Evolutionary conservation across 2,888 invertebrate genomes (phyloP).

Genomic region (Cantharis flavilabris): DNA sequence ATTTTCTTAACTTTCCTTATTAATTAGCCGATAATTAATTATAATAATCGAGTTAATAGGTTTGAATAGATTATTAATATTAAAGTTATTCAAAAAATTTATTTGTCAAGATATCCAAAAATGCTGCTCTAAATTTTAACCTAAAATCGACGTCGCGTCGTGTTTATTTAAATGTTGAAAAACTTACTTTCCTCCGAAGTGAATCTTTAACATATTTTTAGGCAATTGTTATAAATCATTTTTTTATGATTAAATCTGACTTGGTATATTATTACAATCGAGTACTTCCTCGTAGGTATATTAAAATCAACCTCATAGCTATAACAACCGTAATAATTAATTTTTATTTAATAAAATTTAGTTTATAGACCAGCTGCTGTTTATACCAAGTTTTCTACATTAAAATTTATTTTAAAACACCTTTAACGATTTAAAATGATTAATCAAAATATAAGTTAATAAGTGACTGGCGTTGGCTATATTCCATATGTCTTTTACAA

Average conservation of each 20-base stretch:
- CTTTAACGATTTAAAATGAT: not conserved
- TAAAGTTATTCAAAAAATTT: not conserved
- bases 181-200: not conserved
- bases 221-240: too few species aligned
- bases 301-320: not conserved
- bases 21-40: not conserved
- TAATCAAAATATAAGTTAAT: not conserved
- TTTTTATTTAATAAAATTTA: not conserved
- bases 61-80: not conserved
- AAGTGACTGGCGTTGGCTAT: not conserved
- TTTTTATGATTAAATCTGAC: too few species aligned
- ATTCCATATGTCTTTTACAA: not conserved
- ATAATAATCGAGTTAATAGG: not conserved
- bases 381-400: not conserved
- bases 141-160: not conserved
- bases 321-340: not conserved
- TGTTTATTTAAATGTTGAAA: not conserved
- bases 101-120: not conserved
- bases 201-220: not conserved
- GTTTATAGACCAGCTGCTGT: not conserved
- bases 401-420: not conserved
- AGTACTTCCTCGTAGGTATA: not conserved
- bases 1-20: not conserved
- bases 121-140: not conserved
- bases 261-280: too few species aligned